These are phyloP conservation scores for Cataglyphis cursor DNA, from an alignment of 2,888 invertebrate genomes.

Conservation along the genomic window DNA sequence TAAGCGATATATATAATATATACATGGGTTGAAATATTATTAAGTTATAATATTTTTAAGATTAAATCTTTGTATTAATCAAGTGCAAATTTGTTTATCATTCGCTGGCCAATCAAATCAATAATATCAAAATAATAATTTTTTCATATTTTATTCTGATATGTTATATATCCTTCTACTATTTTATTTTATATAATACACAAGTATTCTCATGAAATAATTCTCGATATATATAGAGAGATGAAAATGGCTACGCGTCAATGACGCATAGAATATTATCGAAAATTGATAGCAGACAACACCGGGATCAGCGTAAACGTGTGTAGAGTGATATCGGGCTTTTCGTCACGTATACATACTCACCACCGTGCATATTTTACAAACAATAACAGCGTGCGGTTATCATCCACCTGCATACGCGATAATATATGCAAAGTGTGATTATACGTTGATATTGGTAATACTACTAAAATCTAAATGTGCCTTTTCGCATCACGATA, in stretches of 20 bases:
- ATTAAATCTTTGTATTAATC: not conserved
- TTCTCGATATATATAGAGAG: not conserved
- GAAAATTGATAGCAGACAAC: slow-evolving; percentile 30
- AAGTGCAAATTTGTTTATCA: not conserved
- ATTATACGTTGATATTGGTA: slow-evolving; percentile 55
- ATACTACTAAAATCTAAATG: slow-evolving; percentile 54
- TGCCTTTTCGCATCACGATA: slow-evolving; percentile 17
- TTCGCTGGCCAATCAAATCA: not conserved
- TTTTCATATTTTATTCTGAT: not conserved
- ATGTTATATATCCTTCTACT: too few species aligned
- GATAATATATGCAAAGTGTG: slow-evolving; percentile 58
- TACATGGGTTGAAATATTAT: not conserved
- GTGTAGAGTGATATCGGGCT: slow-evolving; percentile 25
- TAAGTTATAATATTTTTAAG: not conserved
- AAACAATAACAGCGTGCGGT: slow-evolving; percentile 67
- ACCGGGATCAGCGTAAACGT: slow-evolving; percentile 26
- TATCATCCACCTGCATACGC: slow-evolving; percentile 66
- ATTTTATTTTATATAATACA: slow-evolving; percentile 1
- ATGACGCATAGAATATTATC: slow-evolving; percentile 17
- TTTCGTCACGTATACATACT: slow-evolving; percentile 22
- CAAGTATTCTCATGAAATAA: not conserved
- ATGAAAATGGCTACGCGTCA: slow-evolving; percentile 4
- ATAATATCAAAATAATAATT: not conserved
- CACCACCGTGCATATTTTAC: slow-evolving; percentile 36
- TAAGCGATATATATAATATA: not conserved